Evolutionary conservation across 2,113 vertebrate species (phyloP), one percentile per base, ranked within the genome.

Genomic region (Sylvicapra grimmia): DNA sequence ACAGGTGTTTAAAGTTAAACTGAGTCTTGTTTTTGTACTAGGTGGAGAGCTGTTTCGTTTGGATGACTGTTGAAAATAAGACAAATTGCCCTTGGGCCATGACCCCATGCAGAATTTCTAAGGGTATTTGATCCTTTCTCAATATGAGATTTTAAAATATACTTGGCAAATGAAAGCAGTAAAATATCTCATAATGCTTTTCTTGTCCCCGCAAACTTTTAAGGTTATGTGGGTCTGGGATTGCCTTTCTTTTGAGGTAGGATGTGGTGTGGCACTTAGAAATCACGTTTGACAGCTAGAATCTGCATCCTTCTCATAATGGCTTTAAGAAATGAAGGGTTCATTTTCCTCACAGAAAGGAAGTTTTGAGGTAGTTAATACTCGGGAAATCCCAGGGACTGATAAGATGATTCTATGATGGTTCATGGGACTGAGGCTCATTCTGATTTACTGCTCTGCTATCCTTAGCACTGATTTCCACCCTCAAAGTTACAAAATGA

Each of bases 261-360:
- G 13, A n/a, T n/a, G 12, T 90, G 1, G 63, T 85, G 14, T 65
- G 72, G 12, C n/a, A 82, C 19, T 51, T 72, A 84, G 91, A 86
- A 90, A 85, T 65, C 44, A 3, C 15, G 44, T 58, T 90, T 86
- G 49, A 85, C 54, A 47, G 79, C 44, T 47, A 65, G 51, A 47
- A n/a, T 92, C 44, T 82, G 36, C 14, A 94, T 53, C 25, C 7
- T n/a, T 15, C 77, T 79, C 23, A 6, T 61, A 63, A 89, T n/a
- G 80, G 58, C 27, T 95, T 77, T 65, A 89, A 83, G 15, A 63
- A 25, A 75, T 33, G 58, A 79, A 90, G 29, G 6, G 6, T 63
- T 83, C 86, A 11, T 88, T 96, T 97, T 94, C 44, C 19, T 88
- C 49, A 83, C 49, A 83, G 79, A 87, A 77, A 93, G 58, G n/a